Base-by-base conservation (phyloP, 2,797 vertebrate species). In the Anableps anableps region DNA sequence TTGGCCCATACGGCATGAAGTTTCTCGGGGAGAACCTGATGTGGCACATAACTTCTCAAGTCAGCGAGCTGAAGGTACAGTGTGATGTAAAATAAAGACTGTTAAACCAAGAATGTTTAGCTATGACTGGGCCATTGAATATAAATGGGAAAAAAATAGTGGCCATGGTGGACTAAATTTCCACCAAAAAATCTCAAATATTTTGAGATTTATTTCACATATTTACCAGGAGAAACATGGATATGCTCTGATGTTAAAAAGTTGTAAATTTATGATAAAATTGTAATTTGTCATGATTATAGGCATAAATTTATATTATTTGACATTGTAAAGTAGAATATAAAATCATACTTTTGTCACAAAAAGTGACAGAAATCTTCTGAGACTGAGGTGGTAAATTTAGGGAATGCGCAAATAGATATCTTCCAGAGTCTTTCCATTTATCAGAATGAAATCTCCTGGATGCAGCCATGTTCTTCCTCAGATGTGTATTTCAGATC, bases 41-140 rank as follows among this genome's bases (percentile, higher is more conserved):
- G 96, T 99, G 98, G 98, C 98, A 99, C 71, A 97, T 99, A 92
- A 96, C 97, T n/a, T 98, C 97, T 38, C 98, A 99, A 94, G 94
- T 99, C 38, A 91, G 91, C 6, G 98, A 99, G 90, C 93, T 99
- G 70, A 98, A 98, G 97, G 98, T 98, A 94, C 26, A 48, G 85
- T 96, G 89, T 80, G n/a, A 86, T 21, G 26, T 21, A 21, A 64
- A 76, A 48, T 14, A 6, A 26, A 55, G 19, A 26, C 2, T n/a
- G 45, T 17, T 34, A 11, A 29, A 14, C 11, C 23, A 50, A 74
- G 23, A 74, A 26, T 5, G 4, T 43, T 21, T 36, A 36, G 62
- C 6, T 64, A n/a, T 5, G 19, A 21, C 50, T 19, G 50, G 19
- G 13, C 13, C 55, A 58, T 58, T 58, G 55, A 29, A 3, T 4